phyloP scores from a whole-genome alignment of 1,140 invertebrate species.

The Trachelipus rathkii region DNA sequence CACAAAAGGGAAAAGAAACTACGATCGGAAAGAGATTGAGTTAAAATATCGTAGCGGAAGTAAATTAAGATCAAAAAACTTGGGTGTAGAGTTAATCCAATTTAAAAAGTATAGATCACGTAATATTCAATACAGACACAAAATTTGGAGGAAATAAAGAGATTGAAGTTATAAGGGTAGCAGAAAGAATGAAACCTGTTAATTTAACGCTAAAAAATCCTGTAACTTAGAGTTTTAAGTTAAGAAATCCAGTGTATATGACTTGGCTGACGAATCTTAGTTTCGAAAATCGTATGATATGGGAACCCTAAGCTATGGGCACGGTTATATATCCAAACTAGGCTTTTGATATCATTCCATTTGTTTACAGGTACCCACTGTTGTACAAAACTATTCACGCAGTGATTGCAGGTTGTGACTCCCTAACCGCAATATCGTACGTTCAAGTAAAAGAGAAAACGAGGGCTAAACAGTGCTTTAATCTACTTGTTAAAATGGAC shows the following conservation, averaged over 20 bases:
- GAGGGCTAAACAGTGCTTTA: neutral
- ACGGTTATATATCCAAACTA: neutral
- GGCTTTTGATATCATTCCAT: neutral
- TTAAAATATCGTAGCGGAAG: neutral
- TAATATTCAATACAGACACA: neutral
- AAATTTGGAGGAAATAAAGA: neutral
- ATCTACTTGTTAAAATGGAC: neutral
- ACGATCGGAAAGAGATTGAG: neutral
- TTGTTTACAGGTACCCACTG: neutral
- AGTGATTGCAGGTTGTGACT: neutral
- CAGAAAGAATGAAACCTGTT: neutral
- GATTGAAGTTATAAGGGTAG: neutral
- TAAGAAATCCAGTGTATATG: neutral
- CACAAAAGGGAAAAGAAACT: neutral
- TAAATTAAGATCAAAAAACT: neutral
- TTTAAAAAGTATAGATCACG: neutral
- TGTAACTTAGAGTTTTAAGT: neutral
- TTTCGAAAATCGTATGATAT: neutral
- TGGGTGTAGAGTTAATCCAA: neutral
- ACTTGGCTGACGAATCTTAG: neutral
- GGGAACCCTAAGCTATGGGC: neutral
- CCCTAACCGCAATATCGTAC: neutral
- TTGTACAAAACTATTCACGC: neutral
- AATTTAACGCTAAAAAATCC: neutral
- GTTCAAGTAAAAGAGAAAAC: neutral